A percentile compares a stretch with the other conserved stretches of the same genome.
These are phyloP conservation scores for Amyelois transitella DNA, from an alignment of 1,140 invertebrate species.

Conservation along the genomic window DNA sequence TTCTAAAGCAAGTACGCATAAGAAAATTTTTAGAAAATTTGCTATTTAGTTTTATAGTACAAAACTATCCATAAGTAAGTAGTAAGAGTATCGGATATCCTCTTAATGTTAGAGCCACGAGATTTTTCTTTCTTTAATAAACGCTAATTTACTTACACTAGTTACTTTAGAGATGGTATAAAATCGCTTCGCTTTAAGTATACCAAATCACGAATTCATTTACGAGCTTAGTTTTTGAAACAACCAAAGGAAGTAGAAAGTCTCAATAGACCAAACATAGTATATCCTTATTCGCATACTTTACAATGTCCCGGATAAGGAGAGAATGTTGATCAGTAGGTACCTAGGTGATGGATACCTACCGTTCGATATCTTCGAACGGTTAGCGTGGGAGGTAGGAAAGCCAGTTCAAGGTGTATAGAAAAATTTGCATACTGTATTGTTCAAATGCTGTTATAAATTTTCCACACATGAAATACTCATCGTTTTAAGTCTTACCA, in stretches of 20 bases:
- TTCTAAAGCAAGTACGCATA: not conserved
- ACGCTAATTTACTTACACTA: too few species aligned
- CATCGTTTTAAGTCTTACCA: too few species aligned
- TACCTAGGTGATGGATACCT: not conserved
- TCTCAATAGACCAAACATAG: not conserved
- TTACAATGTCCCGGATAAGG: not conserved
- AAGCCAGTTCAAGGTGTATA: conserved; percentile 12
- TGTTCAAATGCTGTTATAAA: not conserved
- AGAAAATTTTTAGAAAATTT: not conserved
- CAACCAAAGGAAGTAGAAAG: not conserved
- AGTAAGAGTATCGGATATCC: too few species aligned
- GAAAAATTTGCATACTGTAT: not conserved
- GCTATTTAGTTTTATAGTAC: too few species aligned
- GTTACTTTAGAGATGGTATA: too few species aligned
- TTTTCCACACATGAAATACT: not conserved
- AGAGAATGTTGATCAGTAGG: not conserved
- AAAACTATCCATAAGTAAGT: too few species aligned
- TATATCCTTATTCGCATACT: too few species aligned
- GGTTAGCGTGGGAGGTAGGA: conserved; percentile 12
- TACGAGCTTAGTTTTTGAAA: too few species aligned
- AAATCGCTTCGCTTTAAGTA: too few species aligned
- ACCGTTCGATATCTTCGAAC: conserved; percentile 10
- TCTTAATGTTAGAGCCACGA: too few species aligned
- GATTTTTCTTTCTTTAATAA: too few species aligned
- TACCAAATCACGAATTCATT: too few species aligned